phyloP scores from a whole-genome alignment of 2,797 vertebrate genomes.

The Diplodus puntazzo region DNA sequence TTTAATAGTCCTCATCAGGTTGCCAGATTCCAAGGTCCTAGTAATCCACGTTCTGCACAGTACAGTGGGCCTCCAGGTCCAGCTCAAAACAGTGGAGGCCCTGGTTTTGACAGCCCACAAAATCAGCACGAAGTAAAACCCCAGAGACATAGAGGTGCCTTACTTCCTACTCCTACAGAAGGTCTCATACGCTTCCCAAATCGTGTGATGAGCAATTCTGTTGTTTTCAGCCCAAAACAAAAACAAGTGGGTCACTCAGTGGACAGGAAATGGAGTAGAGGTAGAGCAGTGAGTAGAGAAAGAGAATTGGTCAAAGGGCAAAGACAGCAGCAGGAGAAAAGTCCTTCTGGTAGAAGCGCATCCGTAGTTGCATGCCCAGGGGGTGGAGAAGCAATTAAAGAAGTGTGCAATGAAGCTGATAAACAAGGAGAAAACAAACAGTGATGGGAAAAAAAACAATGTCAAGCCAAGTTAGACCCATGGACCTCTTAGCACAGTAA shows the following conservation, averaged over 20 bases:
- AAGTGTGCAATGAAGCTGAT: conserved; percentile 62
- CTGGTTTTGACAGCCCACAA: conserved; percentile 80
- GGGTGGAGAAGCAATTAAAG: conserved; percentile 71
- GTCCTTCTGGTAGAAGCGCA: conserved; percentile 66
- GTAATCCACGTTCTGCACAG: conserved; percentile 52
- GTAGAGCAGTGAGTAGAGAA: conserved; percentile 78
- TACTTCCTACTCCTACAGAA: conserved; percentile 91
- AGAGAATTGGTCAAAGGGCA: conserved; percentile 66
- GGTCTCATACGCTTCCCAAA: conserved; percentile 74
- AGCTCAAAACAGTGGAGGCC: conserved; percentile 77
- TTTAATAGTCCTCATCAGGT: conserved; percentile 48
- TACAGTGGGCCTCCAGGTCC: conserved; percentile 62
- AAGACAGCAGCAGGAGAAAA: conserved; percentile 51
- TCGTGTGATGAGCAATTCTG: conserved; percentile 78
- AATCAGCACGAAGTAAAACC: conserved; percentile 79
- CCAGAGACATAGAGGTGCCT: conserved; percentile 86
- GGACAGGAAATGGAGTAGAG: conserved; percentile 81
- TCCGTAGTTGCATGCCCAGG: conserved; percentile 66
- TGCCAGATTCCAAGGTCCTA: conserved; percentile 52
- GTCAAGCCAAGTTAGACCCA: conserved; percentile 68
- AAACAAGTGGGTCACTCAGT: conserved; percentile 53
- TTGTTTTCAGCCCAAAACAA: conserved; percentile 68
- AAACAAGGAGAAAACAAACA: conserved; percentile 10
- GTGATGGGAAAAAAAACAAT: conserved; percentile 50
- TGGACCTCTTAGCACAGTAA: conserved; percentile 70